Base-by-base conservation (phyloP, 2,113 vertebrate species). In the Cyanistes caeruleus region DNA sequence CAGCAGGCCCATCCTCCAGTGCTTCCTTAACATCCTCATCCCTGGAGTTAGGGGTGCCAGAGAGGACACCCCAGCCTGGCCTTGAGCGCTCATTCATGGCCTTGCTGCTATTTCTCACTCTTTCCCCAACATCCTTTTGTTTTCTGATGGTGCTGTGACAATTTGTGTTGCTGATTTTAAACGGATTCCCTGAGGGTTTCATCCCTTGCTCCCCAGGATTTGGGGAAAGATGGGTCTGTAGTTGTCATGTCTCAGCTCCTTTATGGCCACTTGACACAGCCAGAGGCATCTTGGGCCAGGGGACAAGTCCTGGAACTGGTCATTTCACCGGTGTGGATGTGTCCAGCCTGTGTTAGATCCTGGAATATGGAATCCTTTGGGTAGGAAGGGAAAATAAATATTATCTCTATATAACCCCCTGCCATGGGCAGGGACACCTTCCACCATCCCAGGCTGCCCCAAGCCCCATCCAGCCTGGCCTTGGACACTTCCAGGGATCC, bases 391-490 rank as follows among this genome's bases (percentile, higher is more conserved):
- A 74, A 7, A 7, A 16, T n/a, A 46, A 52, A 8, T 1, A 30
- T 74, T 12, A 17, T 28, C 10, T 37, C 58, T 52, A 18, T 30
- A 43, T 35, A 55, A 79, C 3, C 25, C 9, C 39, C 20, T 30
- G 19, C 48, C 31, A 55, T 19, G 25, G 15, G 9, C 15, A 73
- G 27, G 22, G 30, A 31, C n/a, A 53, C 0, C 7, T 83, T 3
- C 70, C 30, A 35, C 39, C 9, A 1, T 0, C 24, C 46, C 53
- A 68, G 6, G 5, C 0, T 53, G 9, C 2, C 60, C 87, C 39
- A 68, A 46, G 1, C 16, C 7, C 24, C 0, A 0, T 46, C 39
- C 60, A 89, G 0, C 24, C 53, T 35, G 28, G 3, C n/a, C 53
- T 62, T 53, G 53, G 24, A 15, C 62, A 48, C 12, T 62, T 5